Base-by-base conservation (phyloP, 2,113 vertebrate species). In the Silurus asotus region DNA sequence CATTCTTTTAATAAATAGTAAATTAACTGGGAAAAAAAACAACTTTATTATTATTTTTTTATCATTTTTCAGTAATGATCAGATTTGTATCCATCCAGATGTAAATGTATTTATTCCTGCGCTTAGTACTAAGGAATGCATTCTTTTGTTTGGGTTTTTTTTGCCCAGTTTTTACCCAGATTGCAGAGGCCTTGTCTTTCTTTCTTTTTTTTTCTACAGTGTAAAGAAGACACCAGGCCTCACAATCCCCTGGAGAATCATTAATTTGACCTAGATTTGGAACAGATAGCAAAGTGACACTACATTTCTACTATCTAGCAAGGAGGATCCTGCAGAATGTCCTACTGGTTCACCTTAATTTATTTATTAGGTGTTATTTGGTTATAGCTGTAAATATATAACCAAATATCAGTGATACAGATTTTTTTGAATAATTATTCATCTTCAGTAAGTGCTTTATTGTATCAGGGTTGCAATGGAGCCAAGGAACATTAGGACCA, bases 241-340 rank as follows among this genome's bases (percentile, higher is more conserved):
- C 17, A 80, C 17, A 80, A 48, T 59, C n/a, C 23, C 55, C 20
- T 15, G 55, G 75, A 77, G 51, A 77, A 77, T 15, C 75, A 77
- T 37, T 79, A 37, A 79, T 79, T 79, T 79, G 55, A 37, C 77
- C 77, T 79, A 58, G 53, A 79, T 79, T 28, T 79, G 8, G 10
- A 79, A 25, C 55, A 79, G 55, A 59, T 28, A 58, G 77, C 77
- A 59, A 55, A 55, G 55, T 79, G 77, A 79, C 56, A 79, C 53
- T 59, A 28, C 51, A 77, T 77, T 56, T 28, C 53, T 53, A 53
- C 49, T 8, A 14, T 76, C 49, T 14, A 53, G 74, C 49, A 53
- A 2, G 37, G 2, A n/a, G 49, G 49, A 25, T n/a, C 23, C 49
- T 51, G 49, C 28, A 76, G 20, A 2, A 76, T 53, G 49, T n/a